Base-by-base conservation (phyloP, 2,797 vertebrate species). In the Anguilla obscura region DNA sequence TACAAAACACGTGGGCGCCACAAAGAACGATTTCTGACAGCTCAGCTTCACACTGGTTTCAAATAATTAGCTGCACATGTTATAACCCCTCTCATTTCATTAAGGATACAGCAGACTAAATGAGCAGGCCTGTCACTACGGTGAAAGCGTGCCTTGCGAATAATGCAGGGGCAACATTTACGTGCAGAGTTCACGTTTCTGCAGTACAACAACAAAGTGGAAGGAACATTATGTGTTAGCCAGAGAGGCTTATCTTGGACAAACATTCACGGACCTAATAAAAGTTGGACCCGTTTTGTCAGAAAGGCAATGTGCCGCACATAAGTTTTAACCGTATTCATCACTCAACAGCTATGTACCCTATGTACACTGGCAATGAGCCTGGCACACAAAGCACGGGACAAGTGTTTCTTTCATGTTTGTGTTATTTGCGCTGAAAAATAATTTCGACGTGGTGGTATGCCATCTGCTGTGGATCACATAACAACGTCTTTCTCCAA, bases 341-440 rank as follows among this genome's bases (percentile, higher is more conserved):
- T 48, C 16, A 80, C 18, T 50, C 40, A 40, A 80, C 76, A 80
- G 76, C 40, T 80, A 50, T 80, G 76, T 80, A 80, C 76, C 76
- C 21, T 48, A 80, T 80, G 76, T 24, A n/a, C 45, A 79, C 74
- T 79, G 74, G 74, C 74, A 45, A 21, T 40, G 74, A 1, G 74
- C 16, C 74, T 79, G 74, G 74, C 18, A 79, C 12, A 80, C 45
- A 48, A 48, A 5, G 6, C 24, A n/a, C n/a, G 40, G 48, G 40
- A 45, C 16, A 33, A 80, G 74, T 76, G 74, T 76, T 40, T 80
- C 18, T 48, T 50, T n/a, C 10, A 50, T 80, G 76, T 80, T 80
- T 80, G 36, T 80, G 76, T 80, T 50, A n/a, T 48, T 80, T 45
- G 76, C n/a, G 40, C 76, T 48, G 76, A 80, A 50, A 80, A 80